Percentiles rank a stretch among this genome's conserved stretches.
Conservation (phyloP, 2,797 vertebrate species). For the Acanthiza pusilla region DNA sequence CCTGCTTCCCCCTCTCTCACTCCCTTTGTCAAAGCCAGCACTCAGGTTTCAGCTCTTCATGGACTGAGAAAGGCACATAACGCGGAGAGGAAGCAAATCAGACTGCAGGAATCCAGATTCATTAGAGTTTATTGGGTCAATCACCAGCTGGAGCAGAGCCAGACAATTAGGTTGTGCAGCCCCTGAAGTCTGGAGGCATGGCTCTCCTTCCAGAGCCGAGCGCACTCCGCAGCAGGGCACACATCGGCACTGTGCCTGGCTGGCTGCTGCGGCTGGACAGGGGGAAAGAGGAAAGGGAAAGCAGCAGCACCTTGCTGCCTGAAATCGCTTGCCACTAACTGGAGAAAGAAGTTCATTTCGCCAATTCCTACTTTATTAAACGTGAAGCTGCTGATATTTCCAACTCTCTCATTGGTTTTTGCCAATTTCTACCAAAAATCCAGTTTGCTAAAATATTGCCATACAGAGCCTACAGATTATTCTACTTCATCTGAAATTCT, state of each 20-base stretch:
- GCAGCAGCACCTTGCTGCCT: not conserved
- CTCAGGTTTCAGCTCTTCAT: slow-evolving; percentile 64
- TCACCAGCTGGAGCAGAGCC: slow-evolving; percentile 57
- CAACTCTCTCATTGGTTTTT: not conserved
- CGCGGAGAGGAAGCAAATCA: slow-evolving; percentile 66
- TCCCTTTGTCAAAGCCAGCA: slow-evolving; percentile 54
- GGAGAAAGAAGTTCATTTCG: not conserved
- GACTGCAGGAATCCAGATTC: slow-evolving; percentile 66
- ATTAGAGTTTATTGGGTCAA: slow-evolving; percentile 71
- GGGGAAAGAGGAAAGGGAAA: not conserved
- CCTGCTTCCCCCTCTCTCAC: not conserved
- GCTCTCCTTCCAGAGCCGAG: not conserved
- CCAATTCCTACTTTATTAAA: not conserved
- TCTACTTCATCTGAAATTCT: not conserved
- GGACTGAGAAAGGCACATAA: not conserved
- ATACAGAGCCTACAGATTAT: not conserved
- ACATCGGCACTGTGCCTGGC: not conserved
- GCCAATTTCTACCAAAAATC: not conserved
- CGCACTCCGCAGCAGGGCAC: not conserved
- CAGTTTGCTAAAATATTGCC: not conserved
- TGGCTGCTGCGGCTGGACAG: not conserved
- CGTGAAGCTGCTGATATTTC: not conserved
- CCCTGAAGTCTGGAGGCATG: slow-evolving; percentile 10
- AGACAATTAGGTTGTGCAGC: slow-evolving; percentile 24
- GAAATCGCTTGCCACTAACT: not conserved